Conservation (phyloP, 2,113 vertebrate species). For the Oostethus manadensis region DNA sequence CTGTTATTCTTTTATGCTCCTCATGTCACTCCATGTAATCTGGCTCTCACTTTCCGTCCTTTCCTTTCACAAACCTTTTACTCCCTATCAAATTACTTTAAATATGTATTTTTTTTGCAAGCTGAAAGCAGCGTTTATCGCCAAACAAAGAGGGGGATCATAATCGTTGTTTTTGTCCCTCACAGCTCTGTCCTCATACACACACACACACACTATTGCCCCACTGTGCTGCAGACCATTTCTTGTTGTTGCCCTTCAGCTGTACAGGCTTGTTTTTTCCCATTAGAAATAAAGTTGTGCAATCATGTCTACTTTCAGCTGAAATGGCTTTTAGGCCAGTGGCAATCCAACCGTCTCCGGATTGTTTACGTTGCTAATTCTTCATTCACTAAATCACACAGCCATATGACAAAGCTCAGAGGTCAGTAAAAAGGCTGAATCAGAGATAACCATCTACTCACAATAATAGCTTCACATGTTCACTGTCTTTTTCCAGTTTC, state of each 20-base stretch:
- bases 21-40: conserved; percentile 26
- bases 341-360: conserved; percentile 33
- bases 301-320: conserved; percentile 40
- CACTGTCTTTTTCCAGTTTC: conserved; percentile 17
- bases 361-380: conserved; percentile 1
- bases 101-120: conserved; percentile 34
- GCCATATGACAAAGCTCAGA: conserved; percentile 10
- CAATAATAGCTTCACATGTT: conserved; percentile 18
- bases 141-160: conserved; percentile 33
- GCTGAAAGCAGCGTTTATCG: conserved; percentile 38
- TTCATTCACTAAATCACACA: conserved; percentile 22
- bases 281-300: conserved; percentile 58
- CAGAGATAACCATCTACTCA: conserved; percentile 21
- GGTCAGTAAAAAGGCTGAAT: conserved; percentile 7
- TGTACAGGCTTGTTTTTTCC: conserved; percentile 37
- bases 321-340: conserved; percentile 37
- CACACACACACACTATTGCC: conserved; percentile 2
- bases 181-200: conserved; percentile 5
- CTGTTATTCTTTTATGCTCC: conserved; percentile 36
- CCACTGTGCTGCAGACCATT: conserved; percentile 33
- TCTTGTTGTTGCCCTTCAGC: conserved; percentile 44
- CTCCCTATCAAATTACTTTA: conserved; percentile 24
- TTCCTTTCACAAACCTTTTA: conserved; percentile 23
- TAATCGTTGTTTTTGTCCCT: conserved; percentile 43
- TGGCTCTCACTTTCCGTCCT: conserved; percentile 26